These are phyloP conservation scores for Notocelia uddmanniana DNA, from an alignment of 2,888 invertebrate species.

Conservation along the genomic window DNA sequence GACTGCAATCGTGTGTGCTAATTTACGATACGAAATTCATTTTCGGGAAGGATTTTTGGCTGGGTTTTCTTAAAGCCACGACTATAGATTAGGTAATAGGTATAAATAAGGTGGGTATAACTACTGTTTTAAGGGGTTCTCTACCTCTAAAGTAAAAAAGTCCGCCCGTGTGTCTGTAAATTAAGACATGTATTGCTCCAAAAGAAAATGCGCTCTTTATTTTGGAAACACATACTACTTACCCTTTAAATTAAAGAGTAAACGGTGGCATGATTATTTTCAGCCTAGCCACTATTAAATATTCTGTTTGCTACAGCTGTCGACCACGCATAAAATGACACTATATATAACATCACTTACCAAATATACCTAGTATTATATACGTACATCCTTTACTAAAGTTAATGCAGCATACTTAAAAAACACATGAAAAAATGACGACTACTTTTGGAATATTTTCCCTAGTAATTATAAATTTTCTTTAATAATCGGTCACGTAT, in stretches of 20 bases:
- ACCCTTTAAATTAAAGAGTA: too few species aligned
- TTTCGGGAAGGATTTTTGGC: conserved; percentile 20
- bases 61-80: not conserved
- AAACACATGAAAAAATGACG: not conserved
- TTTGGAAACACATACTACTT: too few species aligned
- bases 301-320: not conserved
- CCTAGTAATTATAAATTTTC: not conserved
- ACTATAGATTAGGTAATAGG: not conserved
- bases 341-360: not conserved
- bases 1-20: conserved; percentile 48
- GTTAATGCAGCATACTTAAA: not conserved
- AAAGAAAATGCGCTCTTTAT: too few species aligned
- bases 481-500: not conserved
- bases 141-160: too few species aligned
- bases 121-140: too few species aligned
- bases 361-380: too few species aligned
- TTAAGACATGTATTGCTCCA: too few species aligned
- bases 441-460: not conserved
- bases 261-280: too few species aligned
- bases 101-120: too few species aligned
- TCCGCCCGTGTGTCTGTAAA: too few species aligned
- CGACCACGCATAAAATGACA: not conserved
- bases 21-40: conserved; percentile 47
- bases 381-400: not conserved
- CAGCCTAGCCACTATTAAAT: too few species aligned